A percentile compares a stretch with the other conserved stretches of the same genome.
Conservation (phyloP, 2,797 vertebrate genomes). For the Arrhamphus sclerolepis region DNA sequence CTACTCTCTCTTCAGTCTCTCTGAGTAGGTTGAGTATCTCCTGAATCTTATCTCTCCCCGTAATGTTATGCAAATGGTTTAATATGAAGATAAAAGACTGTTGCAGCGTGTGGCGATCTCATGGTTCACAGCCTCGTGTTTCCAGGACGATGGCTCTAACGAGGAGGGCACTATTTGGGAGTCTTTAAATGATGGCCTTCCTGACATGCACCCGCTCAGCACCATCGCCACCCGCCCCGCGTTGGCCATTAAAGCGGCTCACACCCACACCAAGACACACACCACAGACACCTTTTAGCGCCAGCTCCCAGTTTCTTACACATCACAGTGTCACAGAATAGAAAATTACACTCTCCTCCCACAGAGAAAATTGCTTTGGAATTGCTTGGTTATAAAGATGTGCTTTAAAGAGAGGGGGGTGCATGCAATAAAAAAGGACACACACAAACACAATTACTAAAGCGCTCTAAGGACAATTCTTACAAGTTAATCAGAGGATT, state of each 20-base stretch:
- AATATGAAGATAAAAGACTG: conserved; percentile 87
- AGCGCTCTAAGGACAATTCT: conserved; percentile 80
- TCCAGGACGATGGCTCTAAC: conserved; percentile 84
- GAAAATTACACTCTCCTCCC: conserved; percentile 89
- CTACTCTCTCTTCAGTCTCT: conserved; percentile 55
- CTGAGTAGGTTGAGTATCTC: conserved; percentile 77
- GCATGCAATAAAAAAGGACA: conserved; percentile 78
- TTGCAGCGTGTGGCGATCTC: conserved; percentile 76
- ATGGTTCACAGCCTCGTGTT: conserved; percentile 82
- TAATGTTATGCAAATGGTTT: conserved; percentile 88
- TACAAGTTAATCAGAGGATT: conserved; percentile 81
- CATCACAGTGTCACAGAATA: conserved; percentile 89
- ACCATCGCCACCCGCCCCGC: conserved; percentile 68
- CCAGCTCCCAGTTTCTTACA: conserved; percentile 84
- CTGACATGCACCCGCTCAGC: conserved; percentile 80
- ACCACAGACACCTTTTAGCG: conserved; percentile 80
- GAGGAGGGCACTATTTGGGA: conserved; percentile 84
- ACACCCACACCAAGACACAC: conserved; percentile 80
- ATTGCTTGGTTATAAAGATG: conserved; percentile 89
- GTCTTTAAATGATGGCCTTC: conserved; percentile 85
- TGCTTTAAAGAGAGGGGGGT: conserved; percentile 78
- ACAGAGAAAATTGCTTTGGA: conserved; percentile 89
- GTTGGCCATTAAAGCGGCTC: conserved; percentile 82
- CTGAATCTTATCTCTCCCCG: conserved; percentile 69
- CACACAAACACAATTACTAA: conserved; percentile 84